phyloP scores from a whole-genome alignment of 2,113 vertebrate species.

The Paratilapia polleni region DNA sequence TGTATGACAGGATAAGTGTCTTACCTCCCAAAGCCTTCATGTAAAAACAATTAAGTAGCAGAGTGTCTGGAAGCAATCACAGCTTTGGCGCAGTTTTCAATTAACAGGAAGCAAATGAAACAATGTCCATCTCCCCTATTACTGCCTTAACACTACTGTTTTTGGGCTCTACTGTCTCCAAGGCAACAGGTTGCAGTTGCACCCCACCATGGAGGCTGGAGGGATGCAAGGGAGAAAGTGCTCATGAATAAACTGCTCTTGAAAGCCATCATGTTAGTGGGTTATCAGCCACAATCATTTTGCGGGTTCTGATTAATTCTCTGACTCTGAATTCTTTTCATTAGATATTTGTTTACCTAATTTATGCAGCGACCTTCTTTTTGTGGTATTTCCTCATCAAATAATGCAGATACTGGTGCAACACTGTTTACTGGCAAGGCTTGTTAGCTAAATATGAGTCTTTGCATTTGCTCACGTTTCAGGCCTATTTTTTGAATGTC shows the following conservation, averaged over 20 bases:
- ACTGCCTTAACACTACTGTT: constrained; percentile 23
- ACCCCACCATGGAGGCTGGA: constrained; percentile 10
- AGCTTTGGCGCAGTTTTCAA: constrained; percentile 49
- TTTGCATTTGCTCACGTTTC: constrained; percentile 55
- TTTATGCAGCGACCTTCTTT: constrained; percentile 35
- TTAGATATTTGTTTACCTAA: constrained; percentile 52
- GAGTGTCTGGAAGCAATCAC: constrained; percentile 39
- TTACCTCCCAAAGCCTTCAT: constrained; percentile 49
- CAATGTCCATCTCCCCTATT: constrained; percentile 12
- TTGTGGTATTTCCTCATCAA: constrained; percentile 28
- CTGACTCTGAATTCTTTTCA: constrained; percentile 14
- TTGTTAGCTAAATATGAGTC: constrained; percentile 18
- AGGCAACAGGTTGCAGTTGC: constrained; percentile 71
- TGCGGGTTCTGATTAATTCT: constrained; percentile 40
- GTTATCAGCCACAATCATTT: constrained; percentile 8
- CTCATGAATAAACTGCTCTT: constrained; percentile 38
- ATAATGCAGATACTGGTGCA: constrained; percentile 24
- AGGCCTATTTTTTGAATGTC: constrained; percentile 57
- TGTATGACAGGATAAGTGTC: constrained; percentile 52
- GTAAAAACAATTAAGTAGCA: constrained; percentile 47
- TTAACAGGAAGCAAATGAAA: constrained; percentile 47
- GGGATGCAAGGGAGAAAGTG: neutral
- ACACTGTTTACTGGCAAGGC: constrained; percentile 39
- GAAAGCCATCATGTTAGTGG: constrained; percentile 16
- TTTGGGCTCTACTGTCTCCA: constrained; percentile 61